A percentile compares a stretch with the other conserved stretches of the same genome.
Evolutionary conservation across 2,797 vertebrate genomes (phyloP).

Genomic region (Labeo calbasu): DNA sequence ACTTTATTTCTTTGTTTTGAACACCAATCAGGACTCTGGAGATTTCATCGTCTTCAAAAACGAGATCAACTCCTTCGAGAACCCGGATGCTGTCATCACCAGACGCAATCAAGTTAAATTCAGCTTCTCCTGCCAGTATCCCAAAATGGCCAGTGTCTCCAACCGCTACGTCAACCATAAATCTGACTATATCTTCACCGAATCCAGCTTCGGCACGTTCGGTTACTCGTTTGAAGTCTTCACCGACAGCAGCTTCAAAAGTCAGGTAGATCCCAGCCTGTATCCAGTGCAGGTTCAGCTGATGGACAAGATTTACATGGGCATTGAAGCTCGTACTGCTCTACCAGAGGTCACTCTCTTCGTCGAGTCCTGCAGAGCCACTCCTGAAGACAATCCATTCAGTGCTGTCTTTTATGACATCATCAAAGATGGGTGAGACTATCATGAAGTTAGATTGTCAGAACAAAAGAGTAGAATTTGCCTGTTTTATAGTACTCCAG

Average conservation of each 20-base stretch:
- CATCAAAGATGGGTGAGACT: constrained; percentile 73
- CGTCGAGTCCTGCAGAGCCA: constrained; percentile 78
- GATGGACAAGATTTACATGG: constrained; percentile 70
- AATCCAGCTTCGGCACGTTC: constrained; percentile 76
- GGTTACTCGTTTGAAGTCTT: constrained; percentile 73
- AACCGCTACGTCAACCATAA: constrained; percentile 66
- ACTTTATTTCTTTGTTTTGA: neutral
- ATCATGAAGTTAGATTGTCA: neutral
- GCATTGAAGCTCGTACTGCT: constrained; percentile 70
- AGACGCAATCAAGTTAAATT: constrained; percentile 66
- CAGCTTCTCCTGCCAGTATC: constrained; percentile 71
- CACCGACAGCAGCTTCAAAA: constrained; percentile 60
- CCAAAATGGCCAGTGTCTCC: constrained; percentile 69
- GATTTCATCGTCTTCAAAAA: constrained; percentile 73
- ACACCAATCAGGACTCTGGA: constrained; percentile 67
- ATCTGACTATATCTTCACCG: constrained; percentile 73
- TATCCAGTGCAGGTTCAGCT: constrained; percentile 75
- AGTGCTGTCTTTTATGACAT: constrained; percentile 71
- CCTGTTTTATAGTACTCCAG: neutral
- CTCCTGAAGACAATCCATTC: constrained; percentile 70
- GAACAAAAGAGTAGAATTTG: neutral
- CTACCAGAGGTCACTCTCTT: constrained; percentile 71
- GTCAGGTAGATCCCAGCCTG: constrained; percentile 51
- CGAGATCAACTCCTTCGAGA: constrained; percentile 70
- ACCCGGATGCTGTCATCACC: constrained; percentile 61